Conservation (phyloP, 1,140 invertebrate species). For the Anastrepha obliqua region DNA sequence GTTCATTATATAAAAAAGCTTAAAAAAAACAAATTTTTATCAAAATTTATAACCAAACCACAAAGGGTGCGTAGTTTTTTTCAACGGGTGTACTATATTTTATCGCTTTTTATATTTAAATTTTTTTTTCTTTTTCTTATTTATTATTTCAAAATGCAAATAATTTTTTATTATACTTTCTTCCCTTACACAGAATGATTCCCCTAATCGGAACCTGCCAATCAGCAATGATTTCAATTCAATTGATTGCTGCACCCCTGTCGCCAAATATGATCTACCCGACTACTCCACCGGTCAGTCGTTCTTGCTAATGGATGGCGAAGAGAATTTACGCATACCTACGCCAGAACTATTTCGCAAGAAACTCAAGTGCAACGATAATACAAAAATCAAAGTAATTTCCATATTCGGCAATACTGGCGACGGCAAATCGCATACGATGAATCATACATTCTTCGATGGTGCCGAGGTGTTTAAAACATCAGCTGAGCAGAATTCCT, state of each 20-base stretch:
- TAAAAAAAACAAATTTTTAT: too few species aligned
- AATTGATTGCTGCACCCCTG: conserved; percentile 5
- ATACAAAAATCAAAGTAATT: conserved; percentile 84
- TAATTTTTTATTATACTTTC: neutral
- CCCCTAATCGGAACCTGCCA: neutral
- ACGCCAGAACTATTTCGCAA: conserved; percentile 76
- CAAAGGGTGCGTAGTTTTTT: too few species aligned
- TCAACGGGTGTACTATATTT: too few species aligned
- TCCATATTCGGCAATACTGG: conserved; percentile 93
- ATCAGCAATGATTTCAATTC: conserved; percentile 49
- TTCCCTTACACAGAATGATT: neutral
- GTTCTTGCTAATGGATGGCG: conserved; percentile 78
- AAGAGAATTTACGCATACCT: conserved; percentile 76
- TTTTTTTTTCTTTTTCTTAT: too few species aligned
- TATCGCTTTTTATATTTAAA: too few species aligned
- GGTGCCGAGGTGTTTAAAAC: conserved; percentile 86
- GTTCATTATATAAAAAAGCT: too few species aligned
- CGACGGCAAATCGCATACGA: conserved; percentile 88
- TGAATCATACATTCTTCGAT: conserved; percentile 88
- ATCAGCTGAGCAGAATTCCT: conserved; percentile 82
- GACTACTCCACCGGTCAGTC: conserved; percentile 56
- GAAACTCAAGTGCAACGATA: conserved; percentile 74
- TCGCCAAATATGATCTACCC: conserved; percentile 54
- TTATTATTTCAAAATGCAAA: too few species aligned
- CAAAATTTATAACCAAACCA: too few species aligned